Percentiles rank a stretch among this genome's conserved stretches.
phyloP scores from a whole-genome alignment of 2,113 vertebrate species.

The Chauna torquata region DNA sequence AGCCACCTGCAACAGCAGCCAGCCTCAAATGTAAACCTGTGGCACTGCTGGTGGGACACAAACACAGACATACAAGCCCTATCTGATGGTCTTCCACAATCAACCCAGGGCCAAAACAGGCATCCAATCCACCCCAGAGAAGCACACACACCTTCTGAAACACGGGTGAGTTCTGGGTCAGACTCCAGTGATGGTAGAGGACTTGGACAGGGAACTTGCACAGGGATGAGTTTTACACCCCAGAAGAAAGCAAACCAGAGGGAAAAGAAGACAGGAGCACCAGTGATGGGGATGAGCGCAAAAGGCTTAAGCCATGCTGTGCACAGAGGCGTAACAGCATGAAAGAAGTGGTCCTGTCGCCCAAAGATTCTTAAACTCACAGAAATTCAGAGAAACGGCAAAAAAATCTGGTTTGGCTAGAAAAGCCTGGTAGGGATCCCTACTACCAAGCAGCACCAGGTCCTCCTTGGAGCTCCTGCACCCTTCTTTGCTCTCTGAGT shows the following conservation, averaged over 20 bases:
- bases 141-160: rapidly evolving
- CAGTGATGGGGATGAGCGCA: rapidly evolving
- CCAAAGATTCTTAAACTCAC: background rate
- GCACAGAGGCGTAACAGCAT: rapidly evolving
- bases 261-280: background rate
- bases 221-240: background rate
- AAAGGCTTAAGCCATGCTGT: rapidly evolving
- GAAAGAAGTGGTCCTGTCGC: background rate
- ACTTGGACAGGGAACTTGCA: rapidly evolving
- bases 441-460: background rate
- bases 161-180: rapidly evolving
- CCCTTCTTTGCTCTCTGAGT: background rate
- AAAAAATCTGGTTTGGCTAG: background rate
- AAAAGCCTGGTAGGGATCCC: background rate
- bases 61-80: rapidly evolving
- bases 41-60: background rate
- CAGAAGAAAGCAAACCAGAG: background rate
- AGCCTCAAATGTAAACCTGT: background rate
- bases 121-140: background rate
- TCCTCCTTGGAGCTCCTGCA: background rate
- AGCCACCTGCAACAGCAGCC: background rate
- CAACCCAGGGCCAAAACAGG: rapidly evolving
- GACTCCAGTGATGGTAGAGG: rapidly evolving
- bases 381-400: background rate
- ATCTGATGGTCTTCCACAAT: background rate